Base-by-base conservation (phyloP, 2,888 invertebrate species). In the Torymus texanus region DNA sequence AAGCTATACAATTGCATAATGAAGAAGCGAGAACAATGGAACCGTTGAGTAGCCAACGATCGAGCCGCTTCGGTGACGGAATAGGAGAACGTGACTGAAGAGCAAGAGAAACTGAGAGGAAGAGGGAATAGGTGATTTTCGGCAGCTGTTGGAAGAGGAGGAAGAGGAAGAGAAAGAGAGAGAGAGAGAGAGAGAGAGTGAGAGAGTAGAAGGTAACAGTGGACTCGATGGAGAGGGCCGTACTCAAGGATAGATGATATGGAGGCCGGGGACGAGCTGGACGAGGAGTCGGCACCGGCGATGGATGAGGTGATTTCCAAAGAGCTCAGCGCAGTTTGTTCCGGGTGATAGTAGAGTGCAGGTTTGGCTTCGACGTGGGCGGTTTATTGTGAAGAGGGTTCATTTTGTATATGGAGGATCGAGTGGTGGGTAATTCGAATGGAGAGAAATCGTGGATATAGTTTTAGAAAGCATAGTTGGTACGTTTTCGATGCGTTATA, bases 241-340 rank as follows among this genome's bases (percentile, higher is more conserved):
- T 8, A 41, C 41, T 41, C 56, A 21, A 65, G 82, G 75, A 56
- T 81, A 89, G 87, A 86, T 90, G 89, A 89, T 88, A 89, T 89
- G 90, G 88, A 89, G 84, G 85, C 89, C 79, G 89, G 87, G 83
- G 88, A 88, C 85, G 89, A 89, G 85, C 84, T 87, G 84, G 89
- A 89, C 83, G 89, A 89, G 82, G 88, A 90, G 84, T 84, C 86
- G 84, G 82, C 86, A 79, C 85, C 85, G 82, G 86, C 86, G 83
- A 84, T 86, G 84, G 86, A 85, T 83, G 82, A 83, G 82, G 85
- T 79, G 2, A 53, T 53, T 41, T 5, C 41, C 41, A 41, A 8
- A 41, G 41, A 5, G 41, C 41, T 1, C 8, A 8, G 41, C 41
- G 8, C 41, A 41, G 41, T 41, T 41, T 41, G 41, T 41, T 41